Percentiles rank a stretch among this genome's conserved stretches.
phyloP scores from a whole-genome alignment of 2,888 invertebrate genomes.

The Lymantria dispar region DNA sequence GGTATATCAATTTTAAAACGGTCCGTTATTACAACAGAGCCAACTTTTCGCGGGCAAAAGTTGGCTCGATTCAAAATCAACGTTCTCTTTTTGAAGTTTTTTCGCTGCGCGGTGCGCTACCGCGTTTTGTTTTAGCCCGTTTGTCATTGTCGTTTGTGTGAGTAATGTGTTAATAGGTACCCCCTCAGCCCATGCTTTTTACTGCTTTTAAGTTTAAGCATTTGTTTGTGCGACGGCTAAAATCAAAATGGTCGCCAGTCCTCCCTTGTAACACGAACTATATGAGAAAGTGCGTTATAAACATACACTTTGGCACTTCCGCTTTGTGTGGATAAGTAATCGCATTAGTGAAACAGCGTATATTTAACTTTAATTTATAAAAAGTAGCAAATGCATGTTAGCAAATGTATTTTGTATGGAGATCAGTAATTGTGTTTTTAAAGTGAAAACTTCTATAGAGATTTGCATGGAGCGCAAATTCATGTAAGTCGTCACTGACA shows the following conservation, averaged over 20 bases:
- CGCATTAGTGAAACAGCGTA: neutral
- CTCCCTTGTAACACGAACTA: slow-evolving; percentile 19
- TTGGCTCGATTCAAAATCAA: slow-evolving; percentile 43
- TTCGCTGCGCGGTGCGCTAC: slow-evolving; percentile 33
- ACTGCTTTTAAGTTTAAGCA: slow-evolving; percentile 48
- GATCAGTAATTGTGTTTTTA: too few species aligned
- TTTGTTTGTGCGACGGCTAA: slow-evolving; percentile 44
- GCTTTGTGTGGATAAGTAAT: neutral
- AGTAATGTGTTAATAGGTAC: slow-evolving; percentile 56
- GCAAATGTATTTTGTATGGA: too few species aligned
- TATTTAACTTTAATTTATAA: slow-evolving; percentile 27
- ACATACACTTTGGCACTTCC: slow-evolving; percentile 7
- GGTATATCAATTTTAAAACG: slow-evolving; percentile 17
- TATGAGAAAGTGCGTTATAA: slow-evolving; percentile 10
- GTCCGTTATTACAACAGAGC: slow-evolving; percentile 19
- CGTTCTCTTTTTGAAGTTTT: slow-evolving; percentile 46
- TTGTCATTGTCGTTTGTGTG: slow-evolving; percentile 52
- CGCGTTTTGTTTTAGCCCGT: slow-evolving; percentile 49
- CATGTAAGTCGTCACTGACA: too few species aligned
- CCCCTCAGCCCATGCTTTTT: slow-evolving; percentile 38
- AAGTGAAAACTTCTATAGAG: too few species aligned
- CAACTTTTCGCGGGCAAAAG: slow-evolving; percentile 50
- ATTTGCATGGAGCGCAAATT: too few species aligned
- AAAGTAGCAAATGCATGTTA: slow-evolving; percentile 8
- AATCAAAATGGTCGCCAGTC: slow-evolving; percentile 43